Conservation (phyloP, 2,113 vertebrate genomes). For the Coregonus clupeaformis region DNA sequence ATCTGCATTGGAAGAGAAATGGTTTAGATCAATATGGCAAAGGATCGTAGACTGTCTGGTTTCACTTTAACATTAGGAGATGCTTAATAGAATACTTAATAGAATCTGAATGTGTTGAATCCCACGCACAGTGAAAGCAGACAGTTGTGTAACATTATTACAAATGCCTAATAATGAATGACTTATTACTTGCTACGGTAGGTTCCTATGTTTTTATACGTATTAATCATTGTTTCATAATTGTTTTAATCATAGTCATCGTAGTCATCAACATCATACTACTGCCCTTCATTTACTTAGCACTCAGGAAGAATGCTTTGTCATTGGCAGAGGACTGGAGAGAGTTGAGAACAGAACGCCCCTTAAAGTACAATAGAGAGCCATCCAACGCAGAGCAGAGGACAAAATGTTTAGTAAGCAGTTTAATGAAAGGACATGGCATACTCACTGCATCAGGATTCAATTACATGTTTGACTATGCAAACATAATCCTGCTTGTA, state of each 20-base stretch:
- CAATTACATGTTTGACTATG: conserved; percentile 36
- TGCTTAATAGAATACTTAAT: too few relatives aligned
- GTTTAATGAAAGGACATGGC: conserved; percentile 31
- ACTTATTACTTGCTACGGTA: conserved; percentile 27
- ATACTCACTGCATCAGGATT: conserved; percentile 26
- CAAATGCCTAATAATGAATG: conserved; percentile 42
- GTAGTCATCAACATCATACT: not conserved
- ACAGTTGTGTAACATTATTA: conserved; percentile 29
- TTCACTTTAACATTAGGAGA: conserved; percentile 44
- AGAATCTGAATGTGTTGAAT: conserved; percentile 45
- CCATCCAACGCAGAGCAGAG: conserved; percentile 7
- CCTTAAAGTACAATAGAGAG: not conserved
- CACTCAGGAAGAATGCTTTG: not conserved
- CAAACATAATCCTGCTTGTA: conserved; percentile 9
- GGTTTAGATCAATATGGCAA: conserved; percentile 4
- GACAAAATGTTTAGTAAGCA: conserved; percentile 29
- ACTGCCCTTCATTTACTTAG: not conserved
- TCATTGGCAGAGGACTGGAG: conserved; percentile 1
- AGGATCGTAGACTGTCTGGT: conserved; percentile 41
- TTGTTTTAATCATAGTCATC: conserved; percentile 5
- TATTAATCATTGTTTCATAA: conserved; percentile 12
- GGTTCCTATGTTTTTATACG: conserved; percentile 18
- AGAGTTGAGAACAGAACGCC: conserved; percentile 1
- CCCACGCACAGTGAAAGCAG: conserved; percentile 51
- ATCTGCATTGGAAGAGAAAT: too few relatives aligned